These are phyloP conservation scores for Cyprinodon diabolis DNA, from an alignment of 2,797 vertebrate species.

Conservation along the genomic window DNA sequence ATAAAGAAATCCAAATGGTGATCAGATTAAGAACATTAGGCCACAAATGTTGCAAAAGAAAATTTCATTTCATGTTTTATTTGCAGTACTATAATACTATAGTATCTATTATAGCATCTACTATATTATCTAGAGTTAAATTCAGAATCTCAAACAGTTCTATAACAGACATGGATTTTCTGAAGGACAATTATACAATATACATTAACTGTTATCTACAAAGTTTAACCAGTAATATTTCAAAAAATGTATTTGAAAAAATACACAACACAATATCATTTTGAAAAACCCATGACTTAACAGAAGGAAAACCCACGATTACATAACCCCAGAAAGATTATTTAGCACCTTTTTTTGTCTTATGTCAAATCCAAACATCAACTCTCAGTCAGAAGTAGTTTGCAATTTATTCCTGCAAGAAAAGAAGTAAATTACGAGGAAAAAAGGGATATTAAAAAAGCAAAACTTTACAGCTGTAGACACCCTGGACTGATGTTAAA, in stretches of 20 bases:
- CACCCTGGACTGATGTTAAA: too few species aligned
- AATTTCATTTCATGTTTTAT: not conserved
- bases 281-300: too few species aligned
- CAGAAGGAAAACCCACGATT: too few species aligned
- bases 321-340: too few species aligned
- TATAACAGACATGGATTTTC: not conserved
- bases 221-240: too few species aligned
- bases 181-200: not conserved
- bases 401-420: not conserved
- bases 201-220: not conserved
- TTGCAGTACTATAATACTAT: not conserved
- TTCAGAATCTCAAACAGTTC: not conserved
- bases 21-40: slow-evolving; percentile 22
- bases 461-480: not conserved
- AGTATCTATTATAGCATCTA: not conserved
- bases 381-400: too few species aligned
- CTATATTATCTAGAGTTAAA: not conserved
- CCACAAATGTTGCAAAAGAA: not conserved
- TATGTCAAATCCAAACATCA: not conserved
- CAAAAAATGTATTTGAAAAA: too few species aligned
- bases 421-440: not conserved
- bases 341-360: too few species aligned
- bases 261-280: too few species aligned
- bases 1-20: slow-evolving; percentile 20
- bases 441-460: not conserved